Percentiles rank a stretch among this genome's conserved stretches.
Conservation (phyloP, 2,888 invertebrate genomes). For the Acrobasis consociella region DNA sequence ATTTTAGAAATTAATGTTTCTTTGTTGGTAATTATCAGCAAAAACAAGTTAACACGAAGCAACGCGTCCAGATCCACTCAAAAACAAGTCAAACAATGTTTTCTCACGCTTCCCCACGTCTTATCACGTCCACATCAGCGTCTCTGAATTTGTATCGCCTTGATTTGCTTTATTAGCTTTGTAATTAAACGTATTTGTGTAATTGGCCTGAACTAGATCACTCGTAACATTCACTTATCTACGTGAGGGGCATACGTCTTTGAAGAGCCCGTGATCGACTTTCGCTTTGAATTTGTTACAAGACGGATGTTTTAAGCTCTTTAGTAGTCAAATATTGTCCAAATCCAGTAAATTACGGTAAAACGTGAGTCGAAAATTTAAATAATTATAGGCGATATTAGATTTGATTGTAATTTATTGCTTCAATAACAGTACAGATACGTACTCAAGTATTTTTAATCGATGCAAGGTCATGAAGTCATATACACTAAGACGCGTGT, state of each 20-base stretch:
- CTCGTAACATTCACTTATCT: conserved; percentile 27
- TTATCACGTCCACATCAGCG: conserved; percentile 37
- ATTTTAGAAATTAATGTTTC: no score
- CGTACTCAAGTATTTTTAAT: no score
- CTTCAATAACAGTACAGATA: not conserved
- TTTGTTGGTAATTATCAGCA: not conserved
- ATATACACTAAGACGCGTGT: no score
- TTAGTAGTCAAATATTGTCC: conserved; percentile 7
- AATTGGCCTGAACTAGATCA: conserved; percentile 31
- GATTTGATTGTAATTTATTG: conserved; percentile 2
- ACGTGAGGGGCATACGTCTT: conserved; percentile 11
- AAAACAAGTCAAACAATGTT: conserved; percentile 5
- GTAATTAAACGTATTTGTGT: conserved; percentile 34
- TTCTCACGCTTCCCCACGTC: conserved; percentile 34
- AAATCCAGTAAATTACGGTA: conserved; percentile 2
- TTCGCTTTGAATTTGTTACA: conserved; percentile 10
- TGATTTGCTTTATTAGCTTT: conserved; percentile 36
- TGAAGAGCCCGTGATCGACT: conserved; percentile 12
- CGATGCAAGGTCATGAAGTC: no score
- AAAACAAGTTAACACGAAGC: conserved; percentile 6
- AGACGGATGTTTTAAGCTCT: conserved; percentile 5
- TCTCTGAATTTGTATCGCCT: conserved; percentile 35
- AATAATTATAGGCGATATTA: not conserved
- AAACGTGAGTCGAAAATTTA: not conserved
- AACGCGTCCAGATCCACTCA: not conserved